Evolutionary conservation across 1,140 invertebrate genomes (phyloP), one percentile per base, ranked within the genome.

Genomic region (Drosophila chauvacae): DNA sequence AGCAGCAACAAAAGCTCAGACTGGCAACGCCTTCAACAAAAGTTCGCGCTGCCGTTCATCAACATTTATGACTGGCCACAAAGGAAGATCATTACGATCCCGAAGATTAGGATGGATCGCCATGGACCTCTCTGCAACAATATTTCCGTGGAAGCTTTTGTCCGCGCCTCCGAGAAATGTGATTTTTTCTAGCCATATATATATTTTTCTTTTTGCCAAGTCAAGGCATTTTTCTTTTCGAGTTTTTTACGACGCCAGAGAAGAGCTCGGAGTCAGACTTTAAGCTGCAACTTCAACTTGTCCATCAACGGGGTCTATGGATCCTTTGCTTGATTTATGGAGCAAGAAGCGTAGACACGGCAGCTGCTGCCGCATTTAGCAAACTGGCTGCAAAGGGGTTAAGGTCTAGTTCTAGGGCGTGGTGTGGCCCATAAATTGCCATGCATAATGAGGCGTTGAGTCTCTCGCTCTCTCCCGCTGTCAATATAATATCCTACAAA

Each of bases 11-110:
- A 88, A 86, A 87, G 83, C 79, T 63, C 80, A 77, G 30, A 51
- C 51, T 45, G 70, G 84, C 64, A 87, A 88, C 84, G 84, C 84
- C 84, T 84, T 80, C 79, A 68, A 88, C 76, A 88, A 73, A 84
- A 88, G 85, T 84, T 88, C 70, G 85, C 85, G 74, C 85, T 90
- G 84, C 84, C 84, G 84, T 84, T 87, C 85, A 87, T 88, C 84
- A 87, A 88, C 85, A 87, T 87, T 88, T 88, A 88, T 80, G 84
- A 88, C 80, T 88, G 71, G 71, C 85, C 76, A 81, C 59, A 65
- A 69, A 72, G 58, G 81, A 77, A 50, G 58, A 63, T 69, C 63
- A 65, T 60, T 48, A 68, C 65, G 48, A 76, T 57, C 44, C 51
- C 56, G 41, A 58, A 56, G 63, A 77, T 61, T 65, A 65, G 57